Evolutionary conservation across 2,888 invertebrate species (phyloP), one percentile per base, ranked within the genome.

Genomic region (Drosophila diplacantha): DNA sequence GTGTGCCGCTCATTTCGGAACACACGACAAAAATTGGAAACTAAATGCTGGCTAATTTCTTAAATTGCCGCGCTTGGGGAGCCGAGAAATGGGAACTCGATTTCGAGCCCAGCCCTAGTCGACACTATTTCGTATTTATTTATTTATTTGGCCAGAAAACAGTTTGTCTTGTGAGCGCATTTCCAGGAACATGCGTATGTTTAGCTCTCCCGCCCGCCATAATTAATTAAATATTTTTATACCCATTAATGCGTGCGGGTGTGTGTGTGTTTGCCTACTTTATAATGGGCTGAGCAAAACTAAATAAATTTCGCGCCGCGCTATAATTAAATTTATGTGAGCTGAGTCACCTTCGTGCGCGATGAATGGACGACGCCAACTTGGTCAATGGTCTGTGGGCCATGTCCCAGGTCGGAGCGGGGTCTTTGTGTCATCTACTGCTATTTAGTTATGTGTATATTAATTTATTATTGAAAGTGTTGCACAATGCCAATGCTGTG

Each of bases 311-410:
- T 65, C 70, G 69, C 74, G 69, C 63, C 64, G 81, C 66, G 81
- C 83, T 79, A 79, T 83, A 83, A 79, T 83, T 83, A 77, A 82
- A 80, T 76, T 82, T 67, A 79, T 69, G 55, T 65, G 80, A 22
- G 49, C 82, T 82, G 77, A 77, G 63, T 77, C 77, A 77, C 57
- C 63, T 58, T 62, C 50, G 59, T 59, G 68, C 49, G 47, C 60
- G 62, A 57, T 60, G 62, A 75, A 74, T 66, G 67, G 53, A 57
- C 73, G 76, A 57, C 73, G 76, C 72, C 74, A 79, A 80, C 37
- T 81, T 81, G 76, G 78, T 76, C 76, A 78, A 78, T 78, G 67
- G 72, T 71, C 62, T 73, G 53, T 65, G 50, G 29, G 18, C 44
- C 41, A 41, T 24, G 41, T 26, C 63, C 62, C 32, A 24, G 24